Evolutionary conservation across 2,113 vertebrate genomes (phyloP), one percentile per base, ranked within the genome.

Genomic region (Telmatochromis brichardi): DNA sequence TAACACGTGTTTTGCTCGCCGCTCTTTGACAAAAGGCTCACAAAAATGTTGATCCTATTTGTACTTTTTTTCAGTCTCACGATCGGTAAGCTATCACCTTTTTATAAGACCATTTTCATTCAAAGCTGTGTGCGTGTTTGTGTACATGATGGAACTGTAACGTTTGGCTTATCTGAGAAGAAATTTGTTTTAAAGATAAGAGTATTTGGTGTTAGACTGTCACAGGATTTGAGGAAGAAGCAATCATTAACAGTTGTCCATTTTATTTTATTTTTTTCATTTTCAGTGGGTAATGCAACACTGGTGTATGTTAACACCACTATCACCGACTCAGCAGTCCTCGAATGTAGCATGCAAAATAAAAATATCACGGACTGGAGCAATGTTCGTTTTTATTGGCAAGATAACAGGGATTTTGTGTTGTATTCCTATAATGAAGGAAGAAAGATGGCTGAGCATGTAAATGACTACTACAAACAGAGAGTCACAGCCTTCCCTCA

Each of bases 141-240:
- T 31, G 4, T 28, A 7, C 40, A 73, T 76, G 40, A 26, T 76
- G 23, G 21, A 47, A 7, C 21, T 76, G 42, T 50, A 50, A 0
- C 4, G 1, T 76, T 50, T 76, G 42, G 71, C 42, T n/a, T 7
- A 31, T 78, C 15, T 50, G 42, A 50, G 15, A 28, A 50, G 23
- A 51, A 78, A 51, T 78, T 33, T 0, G 0, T 33, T 51, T 78
- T 51, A 33, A 31, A 76, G 13, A 73, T 45, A 15, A 6, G 5
- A 17, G 15, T 19, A 28, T 19, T 47, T 76, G 40, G 14, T 47
- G 9, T 76, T 19, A 28, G 23, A 50, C 42, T 50, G 23, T 7
- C 71, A 12, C 40, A 50, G 65, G 37, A 71, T 71, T 71, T 71
- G 5, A 42, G 71, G 42, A 76, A 76, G 21, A 9, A 73, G 40